phyloP scores from a whole-genome alignment of 2,113 vertebrate species.

The Aramus guarauna region DNA sequence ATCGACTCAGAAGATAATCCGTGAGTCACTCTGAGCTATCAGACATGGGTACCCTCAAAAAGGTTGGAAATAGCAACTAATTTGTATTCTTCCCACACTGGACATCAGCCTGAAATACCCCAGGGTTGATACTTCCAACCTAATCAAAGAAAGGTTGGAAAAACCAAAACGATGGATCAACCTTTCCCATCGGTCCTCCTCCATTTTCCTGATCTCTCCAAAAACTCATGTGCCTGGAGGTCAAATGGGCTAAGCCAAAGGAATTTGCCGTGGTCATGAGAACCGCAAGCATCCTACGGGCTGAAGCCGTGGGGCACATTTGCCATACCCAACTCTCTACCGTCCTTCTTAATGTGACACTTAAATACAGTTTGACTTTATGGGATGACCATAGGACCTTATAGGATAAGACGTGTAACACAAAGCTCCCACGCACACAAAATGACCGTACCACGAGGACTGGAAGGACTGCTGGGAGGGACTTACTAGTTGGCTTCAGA shows the following conservation, averaged over 20 bases:
- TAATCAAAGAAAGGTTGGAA: not conserved
- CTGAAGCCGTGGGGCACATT: not conserved
- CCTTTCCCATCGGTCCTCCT: not conserved
- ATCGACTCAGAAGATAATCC: not conserved
- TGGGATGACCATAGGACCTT: not conserved
- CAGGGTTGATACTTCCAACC: not conserved
- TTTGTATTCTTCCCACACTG: not conserved
- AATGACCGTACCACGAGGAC: not conserved
- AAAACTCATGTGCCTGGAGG: not conserved
- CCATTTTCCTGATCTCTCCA: not conserved
- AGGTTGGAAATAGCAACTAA: not conserved
- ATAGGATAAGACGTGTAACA: not conserved
- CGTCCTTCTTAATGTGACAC: fast-evolving
- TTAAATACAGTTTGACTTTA: not conserved
- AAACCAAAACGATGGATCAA: not conserved
- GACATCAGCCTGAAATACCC: not conserved
- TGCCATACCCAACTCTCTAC: not conserved
- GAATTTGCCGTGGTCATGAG: not conserved
- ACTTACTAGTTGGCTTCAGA: not conserved
- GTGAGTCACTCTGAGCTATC: not conserved
- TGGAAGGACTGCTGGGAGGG: not conserved
- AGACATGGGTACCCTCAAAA: not conserved
- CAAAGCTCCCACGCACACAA: not conserved
- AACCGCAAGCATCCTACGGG: not conserved
- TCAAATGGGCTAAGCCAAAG: not conserved